phyloP scores from a whole-genome alignment of 2,113 vertebrate species.

The Leucopsar rothschildi region DNA sequence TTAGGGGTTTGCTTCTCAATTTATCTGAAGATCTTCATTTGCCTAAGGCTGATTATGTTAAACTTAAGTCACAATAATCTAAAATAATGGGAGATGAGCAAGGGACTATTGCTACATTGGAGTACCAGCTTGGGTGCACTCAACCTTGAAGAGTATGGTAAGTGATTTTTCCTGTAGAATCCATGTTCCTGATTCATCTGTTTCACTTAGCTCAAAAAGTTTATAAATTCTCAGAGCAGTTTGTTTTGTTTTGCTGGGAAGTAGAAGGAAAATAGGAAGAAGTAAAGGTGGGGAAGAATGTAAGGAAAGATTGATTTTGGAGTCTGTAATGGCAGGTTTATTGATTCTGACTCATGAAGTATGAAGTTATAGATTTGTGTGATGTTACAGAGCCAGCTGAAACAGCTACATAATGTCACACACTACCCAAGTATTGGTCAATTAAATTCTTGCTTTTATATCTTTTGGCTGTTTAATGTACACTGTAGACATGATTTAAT shows the following conservation, averaged over 20 bases:
- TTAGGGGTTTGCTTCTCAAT: background rate
- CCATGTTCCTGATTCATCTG: background rate
- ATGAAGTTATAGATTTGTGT: conserved; percentile 36
- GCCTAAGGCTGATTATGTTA: background rate
- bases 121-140: background rate
- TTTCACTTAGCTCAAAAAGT: background rate
- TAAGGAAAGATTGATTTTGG: conserved; percentile 11
- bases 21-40: background rate
- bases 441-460: conserved; percentile 25
- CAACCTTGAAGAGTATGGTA: background rate
- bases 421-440: background rate
- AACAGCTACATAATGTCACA: conserved; percentile 25
- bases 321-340: conserved; percentile 31
- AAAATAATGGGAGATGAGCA: background rate
- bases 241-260: background rate
- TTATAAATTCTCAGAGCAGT: background rate
- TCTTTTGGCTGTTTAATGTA: background rate
- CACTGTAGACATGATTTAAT: background rate
- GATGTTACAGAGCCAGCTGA: conserved; percentile 9
- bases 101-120: background rate
- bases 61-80: background rate
- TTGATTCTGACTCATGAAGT: conserved; percentile 42
- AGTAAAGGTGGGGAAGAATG: background rate
- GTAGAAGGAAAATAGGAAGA: background rate
- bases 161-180: background rate